Evolutionary conservation across 2,113 vertebrate species (phyloP), one percentile per base, ranked within the genome.

Genomic region (Chloebia gouldiae): DNA sequence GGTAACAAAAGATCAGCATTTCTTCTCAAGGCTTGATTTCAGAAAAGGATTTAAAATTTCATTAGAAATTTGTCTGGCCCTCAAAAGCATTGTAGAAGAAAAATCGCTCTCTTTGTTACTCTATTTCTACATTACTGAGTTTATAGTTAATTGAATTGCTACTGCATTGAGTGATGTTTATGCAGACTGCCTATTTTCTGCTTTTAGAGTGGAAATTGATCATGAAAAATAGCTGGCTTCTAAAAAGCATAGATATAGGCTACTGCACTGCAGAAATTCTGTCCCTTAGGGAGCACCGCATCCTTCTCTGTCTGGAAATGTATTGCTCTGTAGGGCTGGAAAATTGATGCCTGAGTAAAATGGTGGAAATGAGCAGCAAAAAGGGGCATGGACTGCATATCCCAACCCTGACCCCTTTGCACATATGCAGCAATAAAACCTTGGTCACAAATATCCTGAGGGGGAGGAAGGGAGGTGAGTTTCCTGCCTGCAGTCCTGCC

Each of bases 1-100:
- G 50, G 17, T 65, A 92, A 91, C n/a, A 88, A 80, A 92, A 83
- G 4, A 83, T 11, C 25, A 83, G 23, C 31, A 33, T 81, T 95
- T 91, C 15, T 92, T 96, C 89, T 82, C 68, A 92, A 80, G 53
- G 22, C 11, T 77, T 92, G 49, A 81, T 87, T 95, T 81, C 66
- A 88, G 53, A 88, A 39, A 61, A 70, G 23, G 35, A 61, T 81
- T 96, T 91, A 51, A 83, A 87, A 86, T 50, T 60, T 22, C 44
- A 51, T 77, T 86, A 60, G 23, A 63, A 90, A 31, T 50, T 86
- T 86, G 37, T 73, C 28, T 69, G 50, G 37, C 50, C 39, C 42
- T 79, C 86, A 85, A 71, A 90, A 80, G 65, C 47, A 64, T 80
- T 23, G 11, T 3, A 77, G 59, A 88, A 61, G 37, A 73, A 81